Conservation (phyloP, 2,797 vertebrate species). For the Parotocinclus haroldoi region DNA sequence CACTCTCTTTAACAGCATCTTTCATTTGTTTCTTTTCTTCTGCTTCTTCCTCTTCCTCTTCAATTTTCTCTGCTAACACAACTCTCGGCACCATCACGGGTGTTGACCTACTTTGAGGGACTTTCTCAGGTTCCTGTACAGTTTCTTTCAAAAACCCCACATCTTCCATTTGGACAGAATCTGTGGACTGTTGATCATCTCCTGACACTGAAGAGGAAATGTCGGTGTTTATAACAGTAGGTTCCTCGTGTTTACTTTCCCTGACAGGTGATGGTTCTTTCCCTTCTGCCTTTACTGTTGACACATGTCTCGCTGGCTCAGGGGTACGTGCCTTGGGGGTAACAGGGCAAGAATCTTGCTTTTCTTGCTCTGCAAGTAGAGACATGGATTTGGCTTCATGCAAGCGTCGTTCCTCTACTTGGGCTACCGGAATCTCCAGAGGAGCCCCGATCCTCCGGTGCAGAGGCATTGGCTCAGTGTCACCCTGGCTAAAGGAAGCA, state of each 20-base stretch:
- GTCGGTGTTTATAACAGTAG: conserved; percentile 49
- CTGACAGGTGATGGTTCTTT: conserved; percentile 36
- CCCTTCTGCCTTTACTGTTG: conserved; percentile 39
- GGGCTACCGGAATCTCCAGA: conserved; percentile 88
- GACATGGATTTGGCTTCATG: conserved; percentile 95
- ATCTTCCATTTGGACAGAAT: conserved; percentile 67
- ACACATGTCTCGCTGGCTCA: conserved; percentile 57
- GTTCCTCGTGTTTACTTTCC: conserved; percentile 59
- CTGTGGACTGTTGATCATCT: conserved; percentile 65
- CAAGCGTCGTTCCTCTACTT: conserved; percentile 77
- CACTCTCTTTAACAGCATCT: conserved; percentile 26
- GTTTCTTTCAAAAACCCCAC: conserved; percentile 70
- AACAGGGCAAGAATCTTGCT: conserved; percentile 66
- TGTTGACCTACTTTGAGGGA: conserved; percentile 54
- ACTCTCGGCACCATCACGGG: conserved; percentile 55
- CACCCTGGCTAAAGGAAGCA: conserved; percentile 93
- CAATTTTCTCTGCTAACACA: conserved; percentile 59
- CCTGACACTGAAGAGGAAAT: conserved; percentile 58
- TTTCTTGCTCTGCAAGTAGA: conserved; percentile 78
- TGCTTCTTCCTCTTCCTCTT: conserved; percentile 54
- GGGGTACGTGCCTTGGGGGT: conserved; percentile 62
- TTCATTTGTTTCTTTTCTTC: conserved; percentile 54
- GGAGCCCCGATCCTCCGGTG: conserved; percentile 89
- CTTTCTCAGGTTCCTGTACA: conserved; percentile 60
- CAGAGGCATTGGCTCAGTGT: conserved; percentile 83